Percentiles rank a stretch among this genome's conserved stretches.
Conservation (phyloP, 2,888 invertebrate species). For the Tinea pellionella region DNA sequence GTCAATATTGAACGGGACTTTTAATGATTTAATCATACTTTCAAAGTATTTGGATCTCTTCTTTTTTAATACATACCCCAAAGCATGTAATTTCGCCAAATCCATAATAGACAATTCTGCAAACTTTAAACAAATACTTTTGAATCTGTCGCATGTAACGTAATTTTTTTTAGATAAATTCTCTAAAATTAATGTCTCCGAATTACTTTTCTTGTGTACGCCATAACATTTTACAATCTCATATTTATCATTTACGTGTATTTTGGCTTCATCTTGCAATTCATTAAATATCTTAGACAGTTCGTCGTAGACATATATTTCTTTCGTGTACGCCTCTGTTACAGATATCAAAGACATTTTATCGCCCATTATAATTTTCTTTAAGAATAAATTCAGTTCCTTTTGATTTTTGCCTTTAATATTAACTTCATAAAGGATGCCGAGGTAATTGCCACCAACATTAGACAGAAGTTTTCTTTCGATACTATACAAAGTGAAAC, state of each 20-base stretch:
- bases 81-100: conserved; percentile 39
- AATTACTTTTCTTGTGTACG: conserved; percentile 22
- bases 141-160: conserved; percentile 27
- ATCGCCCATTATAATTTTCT: conserved; percentile 27
- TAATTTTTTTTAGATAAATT: conserved; percentile 33
- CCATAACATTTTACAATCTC: conserved; percentile 28
- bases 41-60: conserved; percentile 31
- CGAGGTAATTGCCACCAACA: conserved; percentile 16
- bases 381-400: conserved; percentile 34
- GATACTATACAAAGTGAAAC: background rate
- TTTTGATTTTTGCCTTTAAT: conserved; percentile 17
- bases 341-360: conserved; percentile 29
- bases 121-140: conserved; percentile 30
- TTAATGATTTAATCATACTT: conserved; percentile 17
- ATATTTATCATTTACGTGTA: conserved; percentile 30
- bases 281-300: conserved; percentile 27
- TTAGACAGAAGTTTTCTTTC: conserved; percentile 7
- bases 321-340: conserved; percentile 28
- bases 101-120: conserved; percentile 31
- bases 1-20: conserved; percentile 12
- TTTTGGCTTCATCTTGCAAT: conserved; percentile 28
- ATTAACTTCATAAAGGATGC: conserved; percentile 21
- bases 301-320: conserved; percentile 34
- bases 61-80: conserved; percentile 32
- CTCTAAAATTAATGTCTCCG: conserved; percentile 34